Base-by-base conservation (phyloP, 2,113 vertebrate genomes). In the Vulpes vulpes region DNA sequence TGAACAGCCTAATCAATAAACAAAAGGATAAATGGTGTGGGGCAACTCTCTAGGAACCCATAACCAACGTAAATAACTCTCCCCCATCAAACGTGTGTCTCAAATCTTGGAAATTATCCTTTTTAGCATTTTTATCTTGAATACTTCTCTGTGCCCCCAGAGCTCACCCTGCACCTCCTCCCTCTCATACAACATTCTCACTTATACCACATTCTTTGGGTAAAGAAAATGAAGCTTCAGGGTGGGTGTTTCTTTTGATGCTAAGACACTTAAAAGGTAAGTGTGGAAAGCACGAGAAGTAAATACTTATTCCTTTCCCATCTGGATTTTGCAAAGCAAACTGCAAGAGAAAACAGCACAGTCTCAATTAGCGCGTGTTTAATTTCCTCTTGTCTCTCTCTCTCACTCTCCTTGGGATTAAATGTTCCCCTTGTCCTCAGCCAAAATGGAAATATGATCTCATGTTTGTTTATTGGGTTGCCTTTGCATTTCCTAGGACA, bases 361-460 rank as follows among this genome's bases (percentile, higher is more conserved):
- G 10, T 32, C 51, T 82, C 71, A 92, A 1, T 67, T 59, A 67
- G 78, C 15, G 4, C 78, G 62, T 86, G 67, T 69, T 87, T 93
- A 74, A 76, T 87, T 62, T 89, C 55, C 60, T 81, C 78, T 57
- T 51, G 35, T 69, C 49, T 30, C 51, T 82, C 51, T 82, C 86
- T 85, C 51, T 59, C 74, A 3, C 38, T 60, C 78, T 86, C n/a
- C 55, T 91, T 67, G 62, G 96, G 82, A 97, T 96, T 97, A 97
- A 97, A 97, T 95, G 95, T 97, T 96, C 76, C 89, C 69, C 57
- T 92, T 87, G 76, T 94, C 89, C 32, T 88, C n/a, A 78, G 38
- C 89, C 74, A 92, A 95, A 96, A 90, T 95, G 88, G 94, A 97
- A 98, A 98, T 96, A 92, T 43, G 93, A 96, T 92, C 95, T 96